These are phyloP conservation scores for Bergia puertoricense DNA, from an alignment of 92 coral and sea anemone genomes.

Conservation along the genomic window DNA sequence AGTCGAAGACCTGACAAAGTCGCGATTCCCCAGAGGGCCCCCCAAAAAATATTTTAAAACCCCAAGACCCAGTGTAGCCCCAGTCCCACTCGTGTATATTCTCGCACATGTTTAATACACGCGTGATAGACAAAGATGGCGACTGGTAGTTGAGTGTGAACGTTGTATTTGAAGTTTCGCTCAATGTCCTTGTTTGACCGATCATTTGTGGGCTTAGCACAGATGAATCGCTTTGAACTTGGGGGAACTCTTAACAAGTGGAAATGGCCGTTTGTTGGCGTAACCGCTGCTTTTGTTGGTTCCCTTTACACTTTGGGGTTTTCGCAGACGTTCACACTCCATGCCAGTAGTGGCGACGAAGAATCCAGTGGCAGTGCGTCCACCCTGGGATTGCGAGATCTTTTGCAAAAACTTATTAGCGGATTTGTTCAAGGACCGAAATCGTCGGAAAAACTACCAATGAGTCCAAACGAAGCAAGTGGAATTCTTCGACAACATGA, in stretches of 20 bases:
- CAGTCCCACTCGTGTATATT: too few species aligned
- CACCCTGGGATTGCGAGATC: constrained; percentile 77
- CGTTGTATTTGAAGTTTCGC: neutral
- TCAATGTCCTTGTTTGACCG: constrained; percentile 13
- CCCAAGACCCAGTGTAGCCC: too few species aligned
- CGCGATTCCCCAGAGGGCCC: too few species aligned
- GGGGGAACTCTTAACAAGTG: constrained; percentile 76
- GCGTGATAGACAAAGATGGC: too few species aligned
- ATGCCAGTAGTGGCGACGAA: constrained; percentile 55
- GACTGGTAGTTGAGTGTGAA: too few species aligned
- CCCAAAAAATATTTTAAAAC: too few species aligned
- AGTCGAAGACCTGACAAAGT: too few species aligned
- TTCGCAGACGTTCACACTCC: constrained; percentile 43
- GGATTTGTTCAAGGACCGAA: constrained; percentile 77
- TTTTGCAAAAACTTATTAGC: constrained; percentile 81
- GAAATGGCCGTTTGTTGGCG: constrained; percentile 93
- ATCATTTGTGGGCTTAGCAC: constrained; percentile 33
- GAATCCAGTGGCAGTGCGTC: constrained; percentile 48
- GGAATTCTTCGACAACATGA: constrained; percentile 77
- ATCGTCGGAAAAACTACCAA: constrained; percentile 77
- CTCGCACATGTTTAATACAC: too few species aligned
- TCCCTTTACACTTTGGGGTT: constrained; percentile 84
- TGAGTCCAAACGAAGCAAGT: constrained; percentile 83
- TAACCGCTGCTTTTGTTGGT: constrained; percentile 87
- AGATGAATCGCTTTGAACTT: constrained; percentile 81